Base-by-base conservation (phyloP, 2,888 invertebrate genomes). In the Monopis laevigella region DNA sequence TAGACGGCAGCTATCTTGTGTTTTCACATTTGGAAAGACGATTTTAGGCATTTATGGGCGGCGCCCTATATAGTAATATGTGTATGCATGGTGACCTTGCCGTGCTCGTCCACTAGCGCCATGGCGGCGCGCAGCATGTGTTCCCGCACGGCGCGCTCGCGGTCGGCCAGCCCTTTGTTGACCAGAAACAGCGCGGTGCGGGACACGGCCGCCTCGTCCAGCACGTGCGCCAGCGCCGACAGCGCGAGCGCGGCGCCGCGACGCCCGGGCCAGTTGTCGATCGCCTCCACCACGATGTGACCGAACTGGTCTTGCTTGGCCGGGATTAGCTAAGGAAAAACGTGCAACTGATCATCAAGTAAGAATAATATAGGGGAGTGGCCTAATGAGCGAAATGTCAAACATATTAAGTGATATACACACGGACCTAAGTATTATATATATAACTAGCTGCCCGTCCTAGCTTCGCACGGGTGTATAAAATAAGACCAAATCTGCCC, bases 61-160 rank as follows among this genome's bases (percentile, higher is more conserved):
- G n/a, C n/a, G n/a, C n/a, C n/a, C n/a, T n/a, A n/a, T n/a, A n/a
- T n/a, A n/a, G n/a, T n/a, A n/a, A n/a, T n/a, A n/a, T n/a, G n/a
- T n/a, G n/a, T n/a, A n/a, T n/a, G n/a, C n/a, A 32, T 18, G 19
- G 19, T 17, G 43, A 88, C 90, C 82, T 95, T 96, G 19, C 98
- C 98, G 70, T 98, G 97, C 41, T 91, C 78, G 61, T 96, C 92
- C 2, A 98, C 93, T 45, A 93, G 87, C 38, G 90, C 90, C 50
- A 96, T 85, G n/a, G 98, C 97, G 10, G 98, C 96, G 48, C 89
- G 88, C 43, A 97, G 82, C 97, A 99, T 98, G 65, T 93, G 89
- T 17, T 88, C 90, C 41, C 96, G 86, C 13, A 96, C 95, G 27
- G 83, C 81, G 50, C 88, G 86, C 61, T 89, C 86, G 14, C 96